Percentiles rank a stretch among this genome's conserved stretches.
Evolutionary conservation across 2,888 invertebrate genomes (phyloP).

Genomic region (Therioaphis trifolii): DNA sequence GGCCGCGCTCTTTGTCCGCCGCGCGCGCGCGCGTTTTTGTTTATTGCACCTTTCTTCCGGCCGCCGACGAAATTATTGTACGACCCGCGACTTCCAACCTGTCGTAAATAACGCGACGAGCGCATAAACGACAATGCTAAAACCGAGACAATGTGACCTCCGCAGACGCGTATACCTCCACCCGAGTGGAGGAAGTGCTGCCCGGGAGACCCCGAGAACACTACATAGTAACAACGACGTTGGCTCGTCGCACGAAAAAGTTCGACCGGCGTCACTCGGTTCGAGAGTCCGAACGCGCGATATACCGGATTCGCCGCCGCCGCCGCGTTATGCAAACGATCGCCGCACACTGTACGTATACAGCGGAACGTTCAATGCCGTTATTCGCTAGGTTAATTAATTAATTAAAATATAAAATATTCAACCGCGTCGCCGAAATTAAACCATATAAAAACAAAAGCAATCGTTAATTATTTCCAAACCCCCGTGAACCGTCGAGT

Average conservation of each 20-base stretch:
- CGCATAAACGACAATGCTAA: conserved; percentile 51
- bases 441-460: neutral
- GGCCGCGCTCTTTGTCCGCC: neutral
- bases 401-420: no score
- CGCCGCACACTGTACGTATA: no score
- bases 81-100: conserved; percentile 57
- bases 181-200: conserved; percentile 45
- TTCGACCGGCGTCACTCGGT: no score
- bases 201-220: conserved; percentile 7
- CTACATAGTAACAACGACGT: neutral
- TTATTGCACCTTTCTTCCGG: conserved; percentile 62
- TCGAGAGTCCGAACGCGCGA: no score
- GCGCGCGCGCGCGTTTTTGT: conserved; percentile 40
- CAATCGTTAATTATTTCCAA: neutral
- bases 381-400: no score
- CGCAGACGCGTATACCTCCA: conserved; percentile 43
- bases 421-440: neutral
- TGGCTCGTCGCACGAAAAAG: conserved; percentile 35
- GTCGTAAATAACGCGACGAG: conserved; percentile 57
- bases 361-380: no score
- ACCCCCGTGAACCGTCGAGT: neutral
- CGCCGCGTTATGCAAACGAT: no score
- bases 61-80: conserved; percentile 59
- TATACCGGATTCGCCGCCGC: no score
- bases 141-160: conserved; percentile 55